Evolutionary conservation across 2,113 vertebrate genomes (phyloP), one percentile per base, ranked within the genome.

Genomic region (Mirounga angustirostris): DNA sequence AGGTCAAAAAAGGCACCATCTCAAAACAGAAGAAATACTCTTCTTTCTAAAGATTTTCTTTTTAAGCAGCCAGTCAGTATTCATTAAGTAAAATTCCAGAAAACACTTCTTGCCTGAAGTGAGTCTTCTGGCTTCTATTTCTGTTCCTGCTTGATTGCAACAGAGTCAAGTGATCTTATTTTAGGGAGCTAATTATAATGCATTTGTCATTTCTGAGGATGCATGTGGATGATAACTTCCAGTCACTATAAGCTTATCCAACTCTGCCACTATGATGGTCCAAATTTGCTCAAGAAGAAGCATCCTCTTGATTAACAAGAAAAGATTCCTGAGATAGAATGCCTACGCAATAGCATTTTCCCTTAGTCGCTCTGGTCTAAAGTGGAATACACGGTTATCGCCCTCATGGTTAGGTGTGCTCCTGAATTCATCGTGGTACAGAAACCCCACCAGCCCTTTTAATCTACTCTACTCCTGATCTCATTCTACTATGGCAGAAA

Each of bases 161-260:
- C 58, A 50, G 91, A 67, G 89, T 95, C n/a, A 95, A 86, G 46
- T 84, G 28, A 81, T 92, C 50, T 54, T 96, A 46, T 97, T 96
- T 96, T 95, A 58, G 59, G 43, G 46, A 85, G n/a, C 78, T 78
- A 50, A 96, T 93, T 78, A 94, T 94, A 94, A n/a, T 71, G 7
- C 65, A 87, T 7, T 90, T 94, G 22, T 91, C 84, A 82, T 82
- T 92, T 94, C 58, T 92, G 61, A 83, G 61, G 82, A 67, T 83
- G 73, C 30, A 46, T 52, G 28, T 21, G 52, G 43, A 56, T 91
- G 92, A 43, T 33, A n/a, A 71, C 21, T 87, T 36, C 59, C 84
- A 81, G 22, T 94, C 74, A 76, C 28, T 58, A 52, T 85, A 86
- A 28, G 33, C 71, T 61, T 83, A 59, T 36, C 83, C 22, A 86